Evolutionary conservation across 2,888 invertebrate genomes (phyloP).

Genomic region (Punctoribates punctum): DNA sequence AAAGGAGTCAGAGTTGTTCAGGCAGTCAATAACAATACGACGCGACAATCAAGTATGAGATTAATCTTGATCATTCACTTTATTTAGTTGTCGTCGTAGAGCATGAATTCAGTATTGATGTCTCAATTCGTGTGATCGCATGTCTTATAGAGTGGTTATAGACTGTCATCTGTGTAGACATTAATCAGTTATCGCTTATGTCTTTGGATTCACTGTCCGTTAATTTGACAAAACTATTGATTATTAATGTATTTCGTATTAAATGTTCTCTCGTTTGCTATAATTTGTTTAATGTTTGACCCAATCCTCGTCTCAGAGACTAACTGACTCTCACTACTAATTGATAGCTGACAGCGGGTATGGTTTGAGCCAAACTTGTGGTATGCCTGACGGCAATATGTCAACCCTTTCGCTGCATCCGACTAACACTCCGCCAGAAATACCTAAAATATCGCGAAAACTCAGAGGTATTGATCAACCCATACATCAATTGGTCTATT

Average conservation of each 20-base stretch:
- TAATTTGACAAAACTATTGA: not conserved
- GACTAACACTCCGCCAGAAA: slow-evolving; percentile 97
- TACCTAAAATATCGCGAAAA: slow-evolving; percentile 92
- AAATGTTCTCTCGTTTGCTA: not conserved
- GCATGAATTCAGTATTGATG: slow-evolving; percentile 1
- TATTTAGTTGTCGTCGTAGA: slow-evolving; percentile 7
- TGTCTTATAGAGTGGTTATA: not conserved
- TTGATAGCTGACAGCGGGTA: slow-evolving; percentile 75
- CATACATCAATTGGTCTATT: not conserved
- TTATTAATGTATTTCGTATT: not conserved
- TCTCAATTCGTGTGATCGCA: not conserved
- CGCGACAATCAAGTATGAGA: slow-evolving; percentile 75
- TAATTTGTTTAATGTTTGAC: not conserved
- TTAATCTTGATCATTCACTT: slow-evolving; percentile 42
- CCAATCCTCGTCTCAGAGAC: not conserved
- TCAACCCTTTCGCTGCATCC: slow-evolving; percentile 56
- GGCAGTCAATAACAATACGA: slow-evolving; percentile 79
- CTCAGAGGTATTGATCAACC: slow-evolving; percentile 70
- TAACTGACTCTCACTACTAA: slow-evolving; percentile 48
- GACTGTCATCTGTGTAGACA: not conserved
- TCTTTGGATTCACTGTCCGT: not conserved
- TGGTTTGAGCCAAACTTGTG: slow-evolving; percentile 38
- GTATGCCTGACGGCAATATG: slow-evolving; percentile 41
- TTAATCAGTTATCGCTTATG: not conserved
- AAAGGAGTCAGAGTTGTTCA: slow-evolving; percentile 99